phyloP scores from a whole-genome alignment of 2,888 invertebrate genomes.

The Nomada ferruginata region DNA sequence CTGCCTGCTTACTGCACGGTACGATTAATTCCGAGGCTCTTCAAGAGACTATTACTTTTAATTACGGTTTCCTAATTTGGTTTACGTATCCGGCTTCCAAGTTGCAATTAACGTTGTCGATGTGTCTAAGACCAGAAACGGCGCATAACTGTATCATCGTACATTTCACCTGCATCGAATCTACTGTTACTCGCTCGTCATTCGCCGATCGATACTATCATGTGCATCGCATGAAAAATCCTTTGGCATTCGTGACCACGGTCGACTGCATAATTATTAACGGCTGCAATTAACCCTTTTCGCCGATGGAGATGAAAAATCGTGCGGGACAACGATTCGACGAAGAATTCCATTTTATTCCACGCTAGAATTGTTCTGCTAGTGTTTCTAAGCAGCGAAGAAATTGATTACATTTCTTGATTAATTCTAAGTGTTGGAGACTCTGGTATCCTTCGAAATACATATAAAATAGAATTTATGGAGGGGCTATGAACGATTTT shows the following conservation, averaged over 20 bases:
- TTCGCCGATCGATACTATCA: conserved; percentile 26
- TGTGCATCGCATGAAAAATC: conserved; percentile 46
- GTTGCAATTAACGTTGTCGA: conserved; percentile 38
- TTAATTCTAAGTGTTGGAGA: too few relatives aligned
- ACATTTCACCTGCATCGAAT: conserved; percentile 37
- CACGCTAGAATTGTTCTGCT: too few relatives aligned
- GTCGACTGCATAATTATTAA: conserved; percentile 34
- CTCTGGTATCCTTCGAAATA: too few relatives aligned
- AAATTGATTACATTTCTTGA: too few relatives aligned
- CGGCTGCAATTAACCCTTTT: conserved; percentile 31
- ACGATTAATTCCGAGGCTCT: background rate
- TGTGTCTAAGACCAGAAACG: conserved; percentile 24
- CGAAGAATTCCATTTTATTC: background rate
- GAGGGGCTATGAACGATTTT: too few relatives aligned
- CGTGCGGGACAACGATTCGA: background rate
- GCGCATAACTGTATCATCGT: conserved; percentile 48
- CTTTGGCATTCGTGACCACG: conserved; percentile 30
- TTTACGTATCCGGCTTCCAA: conserved; percentile 25
- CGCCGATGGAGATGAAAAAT: background rate
- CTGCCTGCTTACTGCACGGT: background rate
- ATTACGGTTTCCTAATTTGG: conserved; percentile 13
- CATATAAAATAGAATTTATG: too few relatives aligned
- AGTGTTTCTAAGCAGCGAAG: too few relatives aligned
- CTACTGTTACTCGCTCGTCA: conserved; percentile 60
- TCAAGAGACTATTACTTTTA: background rate